Base-by-base conservation (phyloP, 1,140 invertebrate species). In the Macrotrachela quadricornifera region DNA sequence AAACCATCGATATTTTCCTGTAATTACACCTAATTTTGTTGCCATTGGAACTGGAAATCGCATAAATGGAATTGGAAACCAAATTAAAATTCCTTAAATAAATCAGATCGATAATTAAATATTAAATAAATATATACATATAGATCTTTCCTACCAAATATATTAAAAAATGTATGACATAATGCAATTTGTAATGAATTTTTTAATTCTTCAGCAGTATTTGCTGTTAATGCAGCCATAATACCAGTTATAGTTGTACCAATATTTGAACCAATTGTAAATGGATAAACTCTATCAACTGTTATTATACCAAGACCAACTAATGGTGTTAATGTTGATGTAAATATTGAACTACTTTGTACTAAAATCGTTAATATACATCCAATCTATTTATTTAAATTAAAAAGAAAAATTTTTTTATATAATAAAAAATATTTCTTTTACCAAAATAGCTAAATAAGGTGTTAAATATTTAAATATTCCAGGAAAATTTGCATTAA, bases 341-440 rank as follows among this genome's bases (percentile, higher is more conserved):
- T 78, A 61, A 79, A 79, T 37, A 79, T 74, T 17, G 75, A 77
- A 56, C 71, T 74, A 43, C 75, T 77, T 64, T 79, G 78, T 0
- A 78, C 71, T 21, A 79, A 58, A 38, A 79, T 71, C 10, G 78
- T 79, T 40, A 78, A 61, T 0, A 70, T 61, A 15, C 70, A 68
- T n/a, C 77, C 77, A 6, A 77, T 62, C 6, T 49, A 8, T 30
- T 4, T 4, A 30, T 14, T 4, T 42, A 42, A 42, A 8, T 30
- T 4, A 30, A 30, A 30, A 30, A 4, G 21, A 8, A 30, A 30
- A n/a, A n/a, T n/a, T n/a, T n/a, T 30, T 30, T 30, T 30, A 30
- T 30, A 8, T 30, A 4, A 8, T 2, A 30, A 30, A 30, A 30
- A 30, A 4, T 8, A 30, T 2, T 30, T 4, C 8, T 4, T 30